phyloP scores from a whole-genome alignment of 2,888 invertebrate genomes.

The Lasioglossum oenotherae region DNA sequence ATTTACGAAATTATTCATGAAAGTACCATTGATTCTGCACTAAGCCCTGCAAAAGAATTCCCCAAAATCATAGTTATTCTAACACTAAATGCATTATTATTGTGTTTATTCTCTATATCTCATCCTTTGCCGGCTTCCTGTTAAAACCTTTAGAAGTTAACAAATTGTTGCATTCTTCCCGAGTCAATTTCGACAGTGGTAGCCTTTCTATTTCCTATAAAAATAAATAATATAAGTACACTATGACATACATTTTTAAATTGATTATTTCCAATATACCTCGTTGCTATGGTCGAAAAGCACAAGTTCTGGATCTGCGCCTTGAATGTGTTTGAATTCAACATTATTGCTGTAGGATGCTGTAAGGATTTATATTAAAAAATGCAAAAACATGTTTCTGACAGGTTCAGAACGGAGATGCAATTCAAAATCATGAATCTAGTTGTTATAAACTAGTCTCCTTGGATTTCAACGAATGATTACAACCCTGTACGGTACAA shows the following conservation, averaged over 20 bases:
- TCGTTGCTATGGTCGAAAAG: conserved; percentile 86
- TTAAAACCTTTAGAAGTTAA: conserved; percentile 87
- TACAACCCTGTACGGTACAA: not conserved
- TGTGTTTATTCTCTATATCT: conserved; percentile 81
- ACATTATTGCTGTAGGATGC: conserved; percentile 79
- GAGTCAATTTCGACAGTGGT: conserved; percentile 86
- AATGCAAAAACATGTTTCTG: not conserved
- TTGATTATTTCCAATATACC: conserved; percentile 70
- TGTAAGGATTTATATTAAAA: conserved; percentile 41
- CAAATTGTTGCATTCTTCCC: conserved; percentile 89
- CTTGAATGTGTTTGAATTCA: conserved; percentile 88
- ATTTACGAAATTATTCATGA: conserved; percentile 22
- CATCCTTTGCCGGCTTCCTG: conserved; percentile 84
- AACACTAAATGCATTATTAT: not conserved
- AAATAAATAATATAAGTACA: conserved; percentile 8
- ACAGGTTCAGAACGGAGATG: not conserved
- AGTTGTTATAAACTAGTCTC: not conserved
- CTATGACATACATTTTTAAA: not conserved
- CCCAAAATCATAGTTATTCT: conserved; percentile 28
- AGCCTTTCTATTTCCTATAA: conserved; percentile 87
- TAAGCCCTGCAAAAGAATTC: conserved; percentile 27
- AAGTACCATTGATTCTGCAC: not conserved
- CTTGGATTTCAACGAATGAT: not conserved
- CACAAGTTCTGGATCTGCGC: conserved; percentile 88
- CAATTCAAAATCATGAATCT: not conserved